Conservation (phyloP, 1,140 invertebrate genomes). For the Maconellicoccus hirsutus region DNA sequence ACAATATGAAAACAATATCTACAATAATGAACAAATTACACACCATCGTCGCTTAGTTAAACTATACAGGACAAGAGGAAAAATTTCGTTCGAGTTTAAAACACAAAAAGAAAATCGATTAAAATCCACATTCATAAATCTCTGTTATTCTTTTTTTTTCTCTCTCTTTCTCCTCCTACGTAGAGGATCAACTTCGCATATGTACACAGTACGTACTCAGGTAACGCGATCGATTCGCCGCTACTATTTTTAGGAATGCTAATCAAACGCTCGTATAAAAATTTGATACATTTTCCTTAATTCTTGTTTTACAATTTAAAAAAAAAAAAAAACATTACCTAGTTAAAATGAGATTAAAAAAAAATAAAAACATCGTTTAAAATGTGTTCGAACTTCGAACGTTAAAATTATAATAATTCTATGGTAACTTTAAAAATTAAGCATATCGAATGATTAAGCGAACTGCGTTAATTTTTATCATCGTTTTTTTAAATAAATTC, state of each 20-base stretch:
- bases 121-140: background rate
- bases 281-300: background rate
- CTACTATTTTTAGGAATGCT: background rate
- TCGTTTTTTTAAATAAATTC: background rate
- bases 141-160: no score
- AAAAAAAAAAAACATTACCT: background rate
- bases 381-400: background rate
- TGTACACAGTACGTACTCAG: background rate
- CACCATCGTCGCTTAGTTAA: background rate
- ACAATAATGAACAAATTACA: background rate
- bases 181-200: background rate
- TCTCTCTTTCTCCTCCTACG: background rate
- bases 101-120: background rate
- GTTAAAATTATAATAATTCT: constrained; percentile 17
- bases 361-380: background rate
- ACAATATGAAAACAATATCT: background rate
- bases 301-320: background rate
- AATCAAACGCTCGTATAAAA: background rate
- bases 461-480: background rate
- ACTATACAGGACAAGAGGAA: background rate
- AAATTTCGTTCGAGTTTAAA: background rate
- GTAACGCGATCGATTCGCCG: no score
- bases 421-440: constrained; percentile 22
- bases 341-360: no score
- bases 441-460: background rate